Evolutionary conservation across 2,113 vertebrate species (phyloP), one percentile per base, ranked within the genome.

Genomic region (Forbesichthys papilliferus): DNA sequence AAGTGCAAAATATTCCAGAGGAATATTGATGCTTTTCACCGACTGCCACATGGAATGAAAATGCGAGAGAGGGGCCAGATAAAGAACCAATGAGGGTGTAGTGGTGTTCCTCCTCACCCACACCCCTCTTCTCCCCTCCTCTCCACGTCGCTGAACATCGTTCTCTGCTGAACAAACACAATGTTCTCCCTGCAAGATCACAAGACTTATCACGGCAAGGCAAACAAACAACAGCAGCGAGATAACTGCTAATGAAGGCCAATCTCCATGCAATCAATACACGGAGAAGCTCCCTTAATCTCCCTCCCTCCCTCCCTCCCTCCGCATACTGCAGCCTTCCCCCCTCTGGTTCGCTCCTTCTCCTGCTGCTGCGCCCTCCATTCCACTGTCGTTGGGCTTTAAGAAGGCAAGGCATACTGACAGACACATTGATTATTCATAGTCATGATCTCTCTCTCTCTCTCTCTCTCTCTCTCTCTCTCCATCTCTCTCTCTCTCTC

Each of bases 221-320:
- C 80, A 90, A 88, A 91, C 79, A 89, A 89, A 85, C 82, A 85
- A 83, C 82, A 78, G 77, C 84, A 81, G 78, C 81, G 79, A 82
- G 84, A 90, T 82, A 72, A 81, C 83, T 73, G 78, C 83, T 90
- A 90, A 91, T 88, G 86, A 90, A 87, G 74, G 86, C 79, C 80
- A 86, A 90, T 91, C 85, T 87, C 92, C 86, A 86, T 73, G 68
- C 81, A 84, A 89, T 91, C 86, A 90, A 88, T 90, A 85, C 65
- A 70, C 77, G 75, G 76, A 85, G 75, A 84, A 86, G 84, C 89
- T 88, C 81, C 74, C 88, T 88, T 86, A 88, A 88, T 90, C 85
- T 87, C 67, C 78, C 61, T 81, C 67, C 73, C 64, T 61, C 64
- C 66, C 69, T 65, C 68, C 33, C 51, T 52, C 63, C 69, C 48